Evolutionary conservation across 2,888 invertebrate genomes (phyloP).

Genomic region (Graphium colonna): DNA sequence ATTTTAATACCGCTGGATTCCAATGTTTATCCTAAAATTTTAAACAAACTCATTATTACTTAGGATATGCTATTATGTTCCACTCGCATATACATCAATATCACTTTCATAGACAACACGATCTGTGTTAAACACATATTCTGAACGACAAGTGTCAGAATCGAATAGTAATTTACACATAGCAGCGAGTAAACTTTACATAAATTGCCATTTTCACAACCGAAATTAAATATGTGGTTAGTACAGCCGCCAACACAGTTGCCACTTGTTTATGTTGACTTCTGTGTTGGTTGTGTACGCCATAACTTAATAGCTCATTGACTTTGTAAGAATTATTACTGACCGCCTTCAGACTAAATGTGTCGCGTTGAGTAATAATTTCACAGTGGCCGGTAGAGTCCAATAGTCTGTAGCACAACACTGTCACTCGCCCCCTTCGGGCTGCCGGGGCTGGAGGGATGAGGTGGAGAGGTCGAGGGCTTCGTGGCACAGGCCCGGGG

Average conservation of each 20-base stretch:
- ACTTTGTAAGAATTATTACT: conserved; percentile 51
- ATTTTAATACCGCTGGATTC: conserved; percentile 8
- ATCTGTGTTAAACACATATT: conserved; percentile 72
- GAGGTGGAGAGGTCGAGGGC: conserved; percentile 60
- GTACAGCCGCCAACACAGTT: conserved; percentile 38
- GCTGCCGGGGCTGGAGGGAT: conserved; percentile 42
- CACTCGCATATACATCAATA: conserved; percentile 44
- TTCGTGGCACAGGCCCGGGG: conserved; percentile 34
- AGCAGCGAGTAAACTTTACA: conserved; percentile 69
- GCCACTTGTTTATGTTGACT: conserved; percentile 16
- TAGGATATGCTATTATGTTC: conserved; percentile 61
- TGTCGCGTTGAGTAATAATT: conserved; percentile 50
- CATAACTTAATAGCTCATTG: conserved; percentile 65
- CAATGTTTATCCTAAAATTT: conserved; percentile 25
- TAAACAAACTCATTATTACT: conserved; percentile 34
- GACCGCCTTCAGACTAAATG: conserved; percentile 32
- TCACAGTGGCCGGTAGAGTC: conserved; percentile 40
- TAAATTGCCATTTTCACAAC: conserved; percentile 80
- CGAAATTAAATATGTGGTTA: conserved; percentile 77
- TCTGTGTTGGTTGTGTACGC: conserved; percentile 29
- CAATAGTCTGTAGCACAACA: conserved; percentile 65
- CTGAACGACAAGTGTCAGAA: conserved; percentile 64
- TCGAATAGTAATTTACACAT: conserved; percentile 68
- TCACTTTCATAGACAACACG: conserved; percentile 63
- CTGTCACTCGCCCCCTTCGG: conserved; percentile 63